Conservation (phyloP, 2,888 invertebrate species). For the Himalopsyche japonica region DNA sequence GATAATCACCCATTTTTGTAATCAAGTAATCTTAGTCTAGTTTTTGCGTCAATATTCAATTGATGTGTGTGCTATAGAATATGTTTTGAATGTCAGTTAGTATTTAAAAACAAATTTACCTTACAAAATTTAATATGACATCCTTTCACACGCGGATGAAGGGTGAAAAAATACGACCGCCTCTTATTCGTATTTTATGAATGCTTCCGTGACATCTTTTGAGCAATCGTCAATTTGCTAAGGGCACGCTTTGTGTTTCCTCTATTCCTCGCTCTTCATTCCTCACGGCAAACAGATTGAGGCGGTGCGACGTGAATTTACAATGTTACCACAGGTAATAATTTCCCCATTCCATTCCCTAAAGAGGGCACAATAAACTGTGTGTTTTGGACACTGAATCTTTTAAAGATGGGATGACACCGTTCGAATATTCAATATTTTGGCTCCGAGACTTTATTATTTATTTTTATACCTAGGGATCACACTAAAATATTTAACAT, state of each 20-base stretch:
- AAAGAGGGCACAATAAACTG: not conserved
- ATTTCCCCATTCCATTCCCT: not conserved
- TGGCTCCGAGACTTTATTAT: not conserved
- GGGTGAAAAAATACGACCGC: not conserved
- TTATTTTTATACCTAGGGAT: not conserved
- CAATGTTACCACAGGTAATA: conserved; percentile 25
- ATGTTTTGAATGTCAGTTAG: too few relatives aligned
- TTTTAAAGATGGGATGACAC: not conserved
- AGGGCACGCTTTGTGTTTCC: conserved; percentile 26
- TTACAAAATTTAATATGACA: not conserved
- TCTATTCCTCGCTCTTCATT: not conserved
- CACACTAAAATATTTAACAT: not conserved
- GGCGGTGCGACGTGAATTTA: conserved; percentile 28
- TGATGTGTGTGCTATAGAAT: too few relatives aligned
- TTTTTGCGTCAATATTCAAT: too few relatives aligned
- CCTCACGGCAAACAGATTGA: conserved; percentile 37
- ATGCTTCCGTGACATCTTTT: conserved; percentile 27
- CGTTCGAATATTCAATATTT: not conserved
- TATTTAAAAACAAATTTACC: not conserved
- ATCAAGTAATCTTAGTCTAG: too few relatives aligned
- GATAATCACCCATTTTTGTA: too few relatives aligned
- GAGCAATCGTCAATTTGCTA: conserved; percentile 36
- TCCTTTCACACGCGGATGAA: not conserved
- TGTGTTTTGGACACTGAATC: not conserved
- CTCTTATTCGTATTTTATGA: not conserved